These are phyloP conservation scores for Meles meles DNA, from an alignment of 2,113 vertebrate species.

Conservation along the genomic window DNA sequence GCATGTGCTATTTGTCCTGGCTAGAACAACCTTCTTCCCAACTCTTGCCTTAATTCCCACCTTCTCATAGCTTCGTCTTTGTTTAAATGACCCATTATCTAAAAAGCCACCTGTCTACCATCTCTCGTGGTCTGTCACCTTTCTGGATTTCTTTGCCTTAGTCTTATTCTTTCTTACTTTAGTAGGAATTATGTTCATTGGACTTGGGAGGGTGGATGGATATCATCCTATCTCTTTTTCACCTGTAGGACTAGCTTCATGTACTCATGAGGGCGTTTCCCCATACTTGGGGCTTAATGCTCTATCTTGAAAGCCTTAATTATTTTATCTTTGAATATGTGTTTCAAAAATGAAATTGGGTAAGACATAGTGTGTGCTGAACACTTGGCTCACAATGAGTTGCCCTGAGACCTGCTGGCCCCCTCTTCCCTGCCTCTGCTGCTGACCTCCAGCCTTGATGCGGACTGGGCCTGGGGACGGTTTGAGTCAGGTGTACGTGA, in stretches of 20 bases:
- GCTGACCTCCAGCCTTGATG: neutral
- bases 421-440: neutral
- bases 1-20: neutral
- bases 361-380: rapidly evolving
- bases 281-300: neutral
- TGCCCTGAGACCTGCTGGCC: neutral
- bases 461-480: neutral
- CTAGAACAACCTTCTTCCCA: neutral
- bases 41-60: neutral
- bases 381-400: rapidly evolving
- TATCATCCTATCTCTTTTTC: neutral
- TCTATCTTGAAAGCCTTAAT: neutral
- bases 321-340: neutral
- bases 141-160: neutral
- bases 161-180: neutral
- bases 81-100: neutral
- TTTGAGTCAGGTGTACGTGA: neutral
- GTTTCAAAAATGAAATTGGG: neutral
- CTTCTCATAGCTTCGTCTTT: neutral
- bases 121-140: neutral
- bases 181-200: neutral
- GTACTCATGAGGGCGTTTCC: neutral
- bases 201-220: neutral
- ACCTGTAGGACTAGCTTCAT: neutral
- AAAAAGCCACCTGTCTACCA: neutral